Evolutionary conservation across 2,797 vertebrate species (phyloP).

Genomic region (Sebastes dallii): DNA sequence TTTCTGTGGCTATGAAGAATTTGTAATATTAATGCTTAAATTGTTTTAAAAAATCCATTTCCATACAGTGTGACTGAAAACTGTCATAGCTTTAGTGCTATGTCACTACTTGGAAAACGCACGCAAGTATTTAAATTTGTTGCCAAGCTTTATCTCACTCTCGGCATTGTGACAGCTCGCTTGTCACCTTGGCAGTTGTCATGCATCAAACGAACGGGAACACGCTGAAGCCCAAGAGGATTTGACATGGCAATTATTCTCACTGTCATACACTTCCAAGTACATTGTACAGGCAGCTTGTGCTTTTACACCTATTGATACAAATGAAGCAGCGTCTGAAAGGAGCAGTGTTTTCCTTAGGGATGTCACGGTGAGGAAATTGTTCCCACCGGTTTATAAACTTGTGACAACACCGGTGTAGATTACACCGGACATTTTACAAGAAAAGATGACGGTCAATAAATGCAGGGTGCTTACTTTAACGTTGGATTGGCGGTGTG

Average conservation of each 20-base stretch:
- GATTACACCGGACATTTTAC: too few species aligned
- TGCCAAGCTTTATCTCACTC: slow-evolving; percentile 37
- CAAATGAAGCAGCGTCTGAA: slow-evolving; percentile 48
- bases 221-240: slow-evolving; percentile 56
- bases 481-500: too few species aligned
- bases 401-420: too few species aligned
- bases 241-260: slow-evolving; percentile 74
- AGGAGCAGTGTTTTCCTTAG: slow-evolving; percentile 11
- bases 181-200: slow-evolving; percentile 64
- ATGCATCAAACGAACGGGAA: slow-evolving; percentile 61
- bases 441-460: too few species aligned
- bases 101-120: slow-evolving; percentile 41
- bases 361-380: too few species aligned
- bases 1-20: neutral
- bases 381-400: too few species aligned
- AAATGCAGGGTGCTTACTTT: too few species aligned
- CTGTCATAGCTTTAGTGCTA: slow-evolving; percentile 5
- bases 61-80: neutral
- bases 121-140: slow-evolving; percentile 37
- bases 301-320: slow-evolving; percentile 53
- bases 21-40: neutral
- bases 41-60: slow-evolving; percentile 25
- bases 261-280: slow-evolving; percentile 53
- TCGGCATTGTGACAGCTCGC: slow-evolving; percentile 45
- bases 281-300: slow-evolving; percentile 45